These are phyloP conservation scores for Hirtodrosophila alboralis DNA, from an alignment of 2,888 invertebrate genomes.

Conservation along the genomic window DNA sequence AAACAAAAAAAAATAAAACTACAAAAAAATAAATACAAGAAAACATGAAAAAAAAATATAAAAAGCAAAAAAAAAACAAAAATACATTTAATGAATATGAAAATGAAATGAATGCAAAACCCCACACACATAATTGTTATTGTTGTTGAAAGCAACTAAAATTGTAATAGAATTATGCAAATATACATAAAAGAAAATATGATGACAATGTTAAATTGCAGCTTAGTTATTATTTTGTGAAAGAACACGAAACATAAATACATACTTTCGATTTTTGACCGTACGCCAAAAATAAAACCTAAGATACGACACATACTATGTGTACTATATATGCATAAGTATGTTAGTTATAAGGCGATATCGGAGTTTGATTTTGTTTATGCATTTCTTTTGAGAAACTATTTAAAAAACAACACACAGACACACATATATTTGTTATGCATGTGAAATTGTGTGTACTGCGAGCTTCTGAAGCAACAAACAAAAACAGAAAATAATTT, in stretches of 20 bases:
- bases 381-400: constrained; percentile 35
- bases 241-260: constrained; percentile 6
- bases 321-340: constrained; percentile 2
- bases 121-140: constrained; percentile 76
- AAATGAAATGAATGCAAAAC: constrained; percentile 34
- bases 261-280: constrained; percentile 17
- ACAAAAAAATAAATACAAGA: no score
- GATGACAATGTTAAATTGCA: constrained; percentile 74
- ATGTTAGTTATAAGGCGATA: constrained; percentile 27
- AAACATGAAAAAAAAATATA: constrained; percentile 1
- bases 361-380: constrained; percentile 36
- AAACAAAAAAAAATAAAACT: constrained; percentile 26
- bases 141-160: constrained; percentile 79
- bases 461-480: constrained; percentile 50
- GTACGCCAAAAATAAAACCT: constrained; percentile 48
- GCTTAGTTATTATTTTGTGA: constrained; percentile 68
- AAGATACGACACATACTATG: constrained; percentile 32
- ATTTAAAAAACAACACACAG: constrained; percentile 1
- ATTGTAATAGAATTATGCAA: constrained; percentile 80
- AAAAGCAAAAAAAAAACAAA: constrained; percentile 10
- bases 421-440: constrained; percentile 17
- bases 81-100: constrained; percentile 32
- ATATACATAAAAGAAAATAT: constrained; percentile 69
- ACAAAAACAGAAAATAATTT: constrained; percentile 37
- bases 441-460: constrained; percentile 31